Conservation (phyloP, 2,888 invertebrate species). For the Mesochorus sp. region DNA sequence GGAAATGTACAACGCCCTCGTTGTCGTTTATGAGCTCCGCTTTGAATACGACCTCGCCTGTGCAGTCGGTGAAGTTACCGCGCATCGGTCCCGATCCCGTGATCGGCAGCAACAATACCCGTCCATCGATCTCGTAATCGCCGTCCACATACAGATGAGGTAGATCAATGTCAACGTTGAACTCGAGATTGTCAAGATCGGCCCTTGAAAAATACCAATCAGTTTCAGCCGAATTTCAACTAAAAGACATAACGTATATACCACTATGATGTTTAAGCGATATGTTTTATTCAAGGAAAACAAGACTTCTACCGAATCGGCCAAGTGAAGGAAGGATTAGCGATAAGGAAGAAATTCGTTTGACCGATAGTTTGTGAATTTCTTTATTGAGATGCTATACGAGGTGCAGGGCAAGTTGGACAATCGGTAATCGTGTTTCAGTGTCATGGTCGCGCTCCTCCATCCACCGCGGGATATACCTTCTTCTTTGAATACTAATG, state of each 20-base stretch:
- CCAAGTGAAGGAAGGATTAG: too few species aligned
- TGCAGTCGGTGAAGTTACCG: conserved; percentile 85
- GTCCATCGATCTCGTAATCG: conserved; percentile 84
- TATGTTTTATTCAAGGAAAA: too few species aligned
- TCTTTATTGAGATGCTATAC: background rate
- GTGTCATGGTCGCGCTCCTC: conserved; percentile 67
- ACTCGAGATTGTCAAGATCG: conserved; percentile 83
- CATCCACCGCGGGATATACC: conserved; percentile 50
- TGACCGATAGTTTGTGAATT: background rate
- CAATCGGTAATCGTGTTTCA: conserved; percentile 57
- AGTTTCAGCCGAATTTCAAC: background rate
- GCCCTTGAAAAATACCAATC: conserved; percentile 78
- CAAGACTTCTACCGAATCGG: too few species aligned
- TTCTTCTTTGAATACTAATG: conserved; percentile 69
- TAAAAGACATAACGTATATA: background rate
- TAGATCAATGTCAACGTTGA: conserved; percentile 83
- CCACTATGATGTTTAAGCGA: too few species aligned
- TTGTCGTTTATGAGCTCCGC: conserved; percentile 76
- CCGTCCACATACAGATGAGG: conserved; percentile 84
- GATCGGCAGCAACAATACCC: conserved; percentile 84
- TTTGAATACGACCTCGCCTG: conserved; percentile 82
- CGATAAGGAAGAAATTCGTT: background rate
- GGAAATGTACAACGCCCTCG: conserved; percentile 83
- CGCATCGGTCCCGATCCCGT: conserved; percentile 84
- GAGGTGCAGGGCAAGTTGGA: conserved; percentile 28